Conservation (phyloP, 1,140 invertebrate genomes). For the Drosophila nasuta region DNA sequence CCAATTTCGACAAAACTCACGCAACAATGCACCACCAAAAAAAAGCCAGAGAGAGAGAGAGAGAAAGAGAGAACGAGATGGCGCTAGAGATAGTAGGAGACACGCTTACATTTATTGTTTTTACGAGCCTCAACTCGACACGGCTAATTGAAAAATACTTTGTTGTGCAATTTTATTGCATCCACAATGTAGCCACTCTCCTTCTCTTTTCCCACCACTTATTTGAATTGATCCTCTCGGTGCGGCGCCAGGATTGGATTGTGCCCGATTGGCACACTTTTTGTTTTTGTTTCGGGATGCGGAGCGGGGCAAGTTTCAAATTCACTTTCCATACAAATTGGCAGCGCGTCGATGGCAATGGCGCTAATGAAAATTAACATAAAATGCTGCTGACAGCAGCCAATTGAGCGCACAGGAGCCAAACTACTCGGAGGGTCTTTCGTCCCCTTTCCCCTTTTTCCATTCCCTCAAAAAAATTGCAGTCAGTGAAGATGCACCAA, state of each 20-base stretch:
- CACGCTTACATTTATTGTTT: constrained; percentile 76
- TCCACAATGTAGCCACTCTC: constrained; percentile 11
- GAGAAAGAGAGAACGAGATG: not conserved
- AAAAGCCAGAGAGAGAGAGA: constrained; percentile 8
- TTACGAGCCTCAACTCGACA: constrained; percentile 57
- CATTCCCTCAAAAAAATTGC: constrained; percentile 53
- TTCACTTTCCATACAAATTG: constrained; percentile 83
- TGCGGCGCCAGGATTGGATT: constrained; percentile 39
- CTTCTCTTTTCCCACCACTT: not conserved
- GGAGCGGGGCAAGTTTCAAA: constrained; percentile 59
- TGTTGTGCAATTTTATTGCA: constrained; percentile 77
- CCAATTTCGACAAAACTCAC: constrained; percentile 66
- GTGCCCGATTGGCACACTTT: constrained; percentile 69
- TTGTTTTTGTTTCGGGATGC: constrained; percentile 11
- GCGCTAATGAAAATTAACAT: constrained; percentile 83
- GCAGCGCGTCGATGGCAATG: constrained; percentile 71
- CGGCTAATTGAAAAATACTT: constrained; percentile 82
- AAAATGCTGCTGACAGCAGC: constrained; percentile 82
- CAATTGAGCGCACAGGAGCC: constrained; percentile 71
- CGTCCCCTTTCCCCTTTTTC: constrained; percentile 9
- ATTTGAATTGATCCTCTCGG: constrained; percentile 14
- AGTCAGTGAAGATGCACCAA: constrained; percentile 82
- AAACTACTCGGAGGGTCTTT: constrained; percentile 23
- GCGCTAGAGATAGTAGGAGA: constrained; percentile 15
- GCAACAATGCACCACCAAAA: constrained; percentile 45